Evolutionary conservation across 2,888 invertebrate genomes (phyloP).

Genomic region (Mycogona germanica): DNA sequence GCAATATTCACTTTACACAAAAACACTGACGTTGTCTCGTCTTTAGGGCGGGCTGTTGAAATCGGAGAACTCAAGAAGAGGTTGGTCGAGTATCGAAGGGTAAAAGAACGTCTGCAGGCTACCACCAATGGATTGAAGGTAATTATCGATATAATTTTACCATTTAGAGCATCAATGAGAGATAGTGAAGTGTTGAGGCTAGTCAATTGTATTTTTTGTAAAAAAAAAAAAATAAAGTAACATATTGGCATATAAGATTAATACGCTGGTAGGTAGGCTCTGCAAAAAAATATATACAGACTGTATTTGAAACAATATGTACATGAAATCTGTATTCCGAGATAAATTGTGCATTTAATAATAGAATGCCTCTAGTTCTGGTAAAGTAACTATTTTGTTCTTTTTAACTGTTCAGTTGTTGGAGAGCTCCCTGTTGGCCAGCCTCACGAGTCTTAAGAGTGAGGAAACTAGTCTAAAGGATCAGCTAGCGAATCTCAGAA

Average conservation of each 20-base stretch:
- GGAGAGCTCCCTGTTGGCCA: constrained; percentile 28
- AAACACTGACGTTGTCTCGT: not conserved
- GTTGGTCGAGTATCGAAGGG: not conserved
- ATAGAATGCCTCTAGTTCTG: not conserved
- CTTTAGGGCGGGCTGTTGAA: constrained; percentile 1
- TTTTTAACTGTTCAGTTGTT: constrained; percentile 26
- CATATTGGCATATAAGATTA: not conserved
- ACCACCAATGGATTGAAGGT: no score
- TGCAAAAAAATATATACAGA: not conserved
- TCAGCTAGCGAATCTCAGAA: constrained; percentile 30
- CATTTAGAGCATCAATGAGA: no score
- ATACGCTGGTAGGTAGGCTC: not conserved
- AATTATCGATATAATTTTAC: no score
- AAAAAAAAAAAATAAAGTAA: no score
- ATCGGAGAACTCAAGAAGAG: not conserved
- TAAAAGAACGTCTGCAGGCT: not conserved
- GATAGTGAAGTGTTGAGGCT: no score
- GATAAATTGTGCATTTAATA: no score
- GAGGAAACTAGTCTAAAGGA: constrained; percentile 27
- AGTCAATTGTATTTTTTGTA: no score
- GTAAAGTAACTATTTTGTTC: not conserved
- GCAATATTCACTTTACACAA: not conserved
- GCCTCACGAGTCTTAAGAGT: constrained; percentile 26
- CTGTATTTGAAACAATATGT: no score
- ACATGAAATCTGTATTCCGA: no score